Base-by-base conservation (phyloP, 2,888 invertebrate species). In the Allygus modestus region DNA sequence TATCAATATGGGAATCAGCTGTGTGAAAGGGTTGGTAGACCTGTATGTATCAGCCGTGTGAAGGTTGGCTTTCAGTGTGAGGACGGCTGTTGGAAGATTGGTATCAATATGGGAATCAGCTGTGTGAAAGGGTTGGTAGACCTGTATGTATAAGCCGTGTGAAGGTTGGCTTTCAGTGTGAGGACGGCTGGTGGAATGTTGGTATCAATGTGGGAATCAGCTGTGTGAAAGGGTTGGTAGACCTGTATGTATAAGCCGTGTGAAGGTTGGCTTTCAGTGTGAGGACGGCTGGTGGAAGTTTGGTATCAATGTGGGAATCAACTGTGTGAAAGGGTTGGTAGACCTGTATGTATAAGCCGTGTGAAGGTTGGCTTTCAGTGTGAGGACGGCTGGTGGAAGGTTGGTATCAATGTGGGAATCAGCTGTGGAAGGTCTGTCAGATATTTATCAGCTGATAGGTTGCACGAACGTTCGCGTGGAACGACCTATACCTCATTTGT, bases 381-480 rank as follows among this genome's bases (percentile, higher is more conserved):
- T 51, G 4, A n/a, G 4, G n/a, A 51, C 2, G n/a, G 51, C 51
- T 51, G 51, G 51, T n/a, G n/a, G n/a, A 7, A 51, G 51, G 51
- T 51, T 51, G 51, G 51, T 51, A 51, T 51, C 51, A 51, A 7
- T 51, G 51, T n/a, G 51, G 51, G 51, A n/a, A 51, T 51, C 58
- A 58, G 58, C 58, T 58, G 58, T 58, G 58, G 58, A 31, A 28
- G 65, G 65, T 28, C 65, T 31, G 65, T 65, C 65, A 65, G 65
- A 65, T 65, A 65, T 65, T 65, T 28, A 65, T 65, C 65, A 65
- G 28, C 31, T 65, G 31, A 65, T 31, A 31, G 1, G 58, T 23
- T 15, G 26, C 65, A 65, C 65, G 65, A 65, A 65, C 26, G 28
- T 65, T 65, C 65, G 65, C 65, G 65, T 65, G 65, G 65, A 65